Evolutionary conservation across 2,113 vertebrate genomes (phyloP).

Genomic region (Coregonus clupeaformis): DNA sequence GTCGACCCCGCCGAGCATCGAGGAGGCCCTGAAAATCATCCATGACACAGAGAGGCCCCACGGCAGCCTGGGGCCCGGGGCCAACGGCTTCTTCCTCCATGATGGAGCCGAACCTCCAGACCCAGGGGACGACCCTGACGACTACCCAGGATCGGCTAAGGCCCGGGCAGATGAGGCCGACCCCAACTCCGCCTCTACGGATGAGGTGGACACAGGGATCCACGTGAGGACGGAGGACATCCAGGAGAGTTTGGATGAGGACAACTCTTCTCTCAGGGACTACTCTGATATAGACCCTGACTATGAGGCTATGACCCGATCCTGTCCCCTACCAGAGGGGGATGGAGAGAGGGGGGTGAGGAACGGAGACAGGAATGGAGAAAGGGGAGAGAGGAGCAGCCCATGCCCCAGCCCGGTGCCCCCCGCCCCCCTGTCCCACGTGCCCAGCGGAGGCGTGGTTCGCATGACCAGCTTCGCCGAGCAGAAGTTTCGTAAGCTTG

Average conservation of each 20-base stretch:
- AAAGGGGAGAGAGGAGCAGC: conserved; percentile 73
- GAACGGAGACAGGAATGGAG: conserved; percentile 6
- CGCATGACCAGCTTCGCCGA: conserved; percentile 99
- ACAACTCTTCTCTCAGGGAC: conserved; percentile 93
- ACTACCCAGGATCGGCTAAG: conserved; percentile 64
- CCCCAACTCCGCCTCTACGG: conserved; percentile 83
- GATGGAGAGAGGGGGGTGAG: too few relatives aligned
- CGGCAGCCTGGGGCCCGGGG: conserved; percentile 69
- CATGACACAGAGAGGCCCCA: conserved; percentile 85
- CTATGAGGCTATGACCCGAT: conserved; percentile 73
- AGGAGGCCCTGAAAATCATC: conserved; percentile 95
- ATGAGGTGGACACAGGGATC: conserved; percentile 95
- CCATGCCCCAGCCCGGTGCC: conserved; percentile 83
- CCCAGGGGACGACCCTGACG: conserved; percentile 60
- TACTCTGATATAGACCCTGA: conserved; percentile 96
- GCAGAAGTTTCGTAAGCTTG: conserved; percentile 92
- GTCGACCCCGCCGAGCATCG: conserved; percentile 86
- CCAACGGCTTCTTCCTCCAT: conserved; percentile 92
- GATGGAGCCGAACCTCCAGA: conserved; percentile 53
- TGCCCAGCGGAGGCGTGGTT: conserved; percentile 83
- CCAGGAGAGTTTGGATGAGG: conserved; percentile 92
- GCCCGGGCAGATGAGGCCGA: conserved; percentile 70
- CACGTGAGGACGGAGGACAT: conserved; percentile 96
- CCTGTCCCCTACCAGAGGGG: conserved; percentile 58
- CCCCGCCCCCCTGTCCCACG: conserved; percentile 81